Evolutionary conservation across 2,797 vertebrate species (phyloP), one percentile per base, ranked within the genome.

Genomic region (Acestrorhynchus altus): DNA sequence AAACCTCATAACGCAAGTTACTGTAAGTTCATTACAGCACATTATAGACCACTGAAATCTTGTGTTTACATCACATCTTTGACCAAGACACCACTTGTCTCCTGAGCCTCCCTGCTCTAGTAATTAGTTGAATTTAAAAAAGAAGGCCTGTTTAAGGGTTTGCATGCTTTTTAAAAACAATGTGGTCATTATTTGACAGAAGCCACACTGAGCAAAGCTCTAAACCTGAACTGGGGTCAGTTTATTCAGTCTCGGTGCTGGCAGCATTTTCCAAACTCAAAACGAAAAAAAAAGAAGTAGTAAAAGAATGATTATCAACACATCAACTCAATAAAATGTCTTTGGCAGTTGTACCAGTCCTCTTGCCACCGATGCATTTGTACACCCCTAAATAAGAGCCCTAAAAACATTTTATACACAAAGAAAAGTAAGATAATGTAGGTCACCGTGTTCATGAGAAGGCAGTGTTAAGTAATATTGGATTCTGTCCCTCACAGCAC

Each of bases 281-380:
- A 90, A 83, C 72, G 81, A 86, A 81, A 83, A 61, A 66, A 16
- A 71, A 72, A 86, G 74, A 76, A 82, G 77, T 83, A 70, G 63
- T 90, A 84, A 87, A 87, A 87, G 88, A 56, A 87, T 81, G 89
- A 93, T 93, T 90, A 91, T 91, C 86, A 20, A 90, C 83, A 90
- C 87, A 91, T 89, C 68, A 80, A 80, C 46, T 51, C 46, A 90
- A 91, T 92, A 91, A 94, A 92, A 93, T 93, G 89, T 94, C 92
- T 94, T 94, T 94, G 92, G 94, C 92, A 91, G 81, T 75, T 72
- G 47, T 68, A 76, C 77, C 83, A 76, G 70, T 81, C 56, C 71
- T 79, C 60, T 82, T 70, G 69, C 79, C 82, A 81, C 52, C 56
- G 78, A 80, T 65, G 73, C 49, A 80, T 91, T 90, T 81, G 92